Evolutionary conservation across 2,113 vertebrate genomes (phyloP), one percentile per base, ranked within the genome.

Genomic region (Coreoperca whiteheadi): DNA sequence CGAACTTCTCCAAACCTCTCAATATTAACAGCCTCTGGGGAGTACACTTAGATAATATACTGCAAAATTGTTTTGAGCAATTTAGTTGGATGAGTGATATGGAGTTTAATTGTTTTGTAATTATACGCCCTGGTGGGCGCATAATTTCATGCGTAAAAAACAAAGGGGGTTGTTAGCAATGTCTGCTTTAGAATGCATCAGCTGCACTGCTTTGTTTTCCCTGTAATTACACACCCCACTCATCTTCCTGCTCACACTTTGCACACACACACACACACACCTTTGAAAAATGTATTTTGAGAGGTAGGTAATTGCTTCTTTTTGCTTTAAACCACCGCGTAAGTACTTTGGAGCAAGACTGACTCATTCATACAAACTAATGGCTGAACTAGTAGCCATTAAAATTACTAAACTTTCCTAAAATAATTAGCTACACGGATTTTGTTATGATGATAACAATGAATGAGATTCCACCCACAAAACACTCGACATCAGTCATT

Each of bases 91-190:
- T 83, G 83, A 80, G 72, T 84, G 82, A 87, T 89, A 79, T 68
- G 66, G 82, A 89, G 82, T 90, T 84, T 86, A 88, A 89, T 91
- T 90, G 87, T 89, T 92, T 89, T 87, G 81, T 91, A 90, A 91
- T 91, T 88, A 87, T 77, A 81, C 20, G 59, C 66, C 21, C 63
- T n/a, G 59, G 68, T 87, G 70, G 83, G 79, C 15, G 34, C 79
- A 74, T 90, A 74, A 89, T 90, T 89, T 86, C 73, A 82, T 83
- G 83, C 43, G 5, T 77, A 74, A 88, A 76, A 86, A 85, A 83
- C 68, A 88, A 91, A 84, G 61, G 70, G 64, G 82, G 68, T 85
- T 81, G 82, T 90, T 88, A 69, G 79, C 46, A 73, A 83, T 82
- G 72, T 86, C 84, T 82, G 78, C 77, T 88, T 80, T 53, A 56